Base-by-base conservation (phyloP, 2,797 vertebrate genomes). In the Microctenopoma lineatum region DNA sequence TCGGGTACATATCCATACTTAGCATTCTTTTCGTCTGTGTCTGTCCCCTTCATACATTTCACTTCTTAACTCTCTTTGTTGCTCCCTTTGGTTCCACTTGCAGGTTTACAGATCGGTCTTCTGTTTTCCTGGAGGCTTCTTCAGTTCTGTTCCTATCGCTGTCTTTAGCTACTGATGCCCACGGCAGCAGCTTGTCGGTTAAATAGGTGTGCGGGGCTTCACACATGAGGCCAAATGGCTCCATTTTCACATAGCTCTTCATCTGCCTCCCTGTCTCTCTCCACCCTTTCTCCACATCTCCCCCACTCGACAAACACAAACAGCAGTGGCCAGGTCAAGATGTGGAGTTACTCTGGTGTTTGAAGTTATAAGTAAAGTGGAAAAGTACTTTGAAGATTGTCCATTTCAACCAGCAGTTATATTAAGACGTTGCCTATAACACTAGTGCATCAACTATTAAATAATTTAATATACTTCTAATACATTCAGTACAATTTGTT, bases 161-260 rank as follows among this genome's bases (percentile, higher is more conserved):
- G 71, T 61, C 11, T 47, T 75, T 66, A 44, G 74, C 70, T 56
- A 14, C 58, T 68, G 84, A 70, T 86, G 82, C 70, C 80, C 52
- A n/a, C 26, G 8, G 54, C 5, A 7, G 29, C 21, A 71, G 44
- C 12, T 18, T 0, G 47, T 62, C 75, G 63, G 53, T 92, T 93
- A 93, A 87, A 93, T 94, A 93, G 90, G 93, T 94, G 93, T 92
- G 90, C 80, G 69, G 54, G 70, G 73, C 81, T 92, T 93, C 90
- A 92, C 93, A 93, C 92, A 5, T 92, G 5, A 42, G 76, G 81
- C 87, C 94, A 95, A 94, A 94, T 95, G 94, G 93, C 67, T 57
- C 75, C 66, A 66, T 83, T 67, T 88, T 93, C 90, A 89, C 90
- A 77, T 87, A 45, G 68, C 66, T 70, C 75, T 84, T 79, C 71